Base-by-base conservation (phyloP, 1,140 invertebrate genomes). In the Brachystomella parvula region DNA sequence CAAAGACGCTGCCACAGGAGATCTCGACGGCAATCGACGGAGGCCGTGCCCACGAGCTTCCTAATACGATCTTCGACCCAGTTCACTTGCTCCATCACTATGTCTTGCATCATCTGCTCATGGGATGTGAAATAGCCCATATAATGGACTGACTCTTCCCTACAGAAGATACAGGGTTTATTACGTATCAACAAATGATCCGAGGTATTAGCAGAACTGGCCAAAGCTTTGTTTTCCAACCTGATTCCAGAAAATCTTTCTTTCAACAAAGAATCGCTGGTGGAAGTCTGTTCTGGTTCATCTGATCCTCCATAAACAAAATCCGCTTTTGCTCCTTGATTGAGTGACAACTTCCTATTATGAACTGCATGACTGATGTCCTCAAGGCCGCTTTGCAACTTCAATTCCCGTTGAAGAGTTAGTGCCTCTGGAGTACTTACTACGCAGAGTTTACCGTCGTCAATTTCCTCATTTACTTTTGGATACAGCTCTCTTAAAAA, bases 51-150 rank as follows among this genome's bases (percentile, higher is more conserved):
- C 0, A 89, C 83, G 81, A 89, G 86, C 44, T 81, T 79, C 19
- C 77, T 78, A 39, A 90, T 85, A 67, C 84, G 82, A 29, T 79
- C 80, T 72, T 82, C 81, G 0, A 84, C 85, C 1, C 77, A 78
- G 1, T 81, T 72, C 1, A 84, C 83, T 73, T 88, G 85, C 21
- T 84, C 80, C 66, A 81, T 76, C 24, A 90, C 84, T 21, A 88
- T 77, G 64, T 84, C 79, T 66, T 88, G 85, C 84, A 89, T 86
- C 1, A 85, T 73, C 69, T 87, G 83, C 72, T 89, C 87, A 71
- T 89, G 87, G 0, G 83, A 84, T 21, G 87, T 88, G 75, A 86
- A 89, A 72, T 87, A 89, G 2, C 87, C 87, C 15, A 89, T 77
- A 76, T 89, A 89, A 77, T 87, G 87, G 1, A 88, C 82, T 15